phyloP scores from a whole-genome alignment of 1,140 invertebrate species.

The Cardiocondyla obscurior region DNA sequence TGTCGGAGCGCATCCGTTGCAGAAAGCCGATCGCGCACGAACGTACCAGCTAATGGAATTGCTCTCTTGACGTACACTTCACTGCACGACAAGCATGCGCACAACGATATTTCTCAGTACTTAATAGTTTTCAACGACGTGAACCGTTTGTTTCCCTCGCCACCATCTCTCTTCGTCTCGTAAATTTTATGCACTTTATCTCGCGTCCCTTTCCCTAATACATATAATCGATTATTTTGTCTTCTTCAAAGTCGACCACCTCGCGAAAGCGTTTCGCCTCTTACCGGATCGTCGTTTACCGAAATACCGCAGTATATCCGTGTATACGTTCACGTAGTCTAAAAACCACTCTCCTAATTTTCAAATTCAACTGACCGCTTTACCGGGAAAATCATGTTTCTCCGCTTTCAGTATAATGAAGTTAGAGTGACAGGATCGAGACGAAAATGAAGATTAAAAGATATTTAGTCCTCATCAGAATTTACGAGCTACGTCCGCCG shows the following conservation, averaged over 20 bases:
- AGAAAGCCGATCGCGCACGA: constrained; percentile 45
- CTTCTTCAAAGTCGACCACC: not conserved
- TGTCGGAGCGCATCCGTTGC: constrained; percentile 33
- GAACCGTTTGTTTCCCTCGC: constrained; percentile 30
- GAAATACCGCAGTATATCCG: not conserved
- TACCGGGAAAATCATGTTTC: not conserved
- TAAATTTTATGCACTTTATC: not conserved
- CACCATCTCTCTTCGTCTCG: not conserved
- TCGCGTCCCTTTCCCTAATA: not conserved
- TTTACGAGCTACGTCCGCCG: not conserved
- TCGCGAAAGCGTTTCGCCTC: not conserved
- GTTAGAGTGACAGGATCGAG: not conserved
- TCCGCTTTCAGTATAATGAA: not conserved
- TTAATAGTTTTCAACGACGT: constrained; percentile 50
- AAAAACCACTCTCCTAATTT: not conserved
- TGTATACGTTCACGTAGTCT: not conserved
- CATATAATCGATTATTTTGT: not conserved
- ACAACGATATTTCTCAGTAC: constrained; percentile 40
- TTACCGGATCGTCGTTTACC: too few relatives aligned
- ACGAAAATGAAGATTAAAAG: not conserved
- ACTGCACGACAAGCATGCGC: constrained; percentile 29
- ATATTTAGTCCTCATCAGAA: not conserved
- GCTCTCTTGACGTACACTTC: constrained; percentile 53
- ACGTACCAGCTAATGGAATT: constrained; percentile 52
- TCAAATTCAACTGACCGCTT: constrained; percentile 27